These are phyloP conservation scores for Conops quadrifasciatus DNA, from an alignment of 2,888 invertebrate species.

Conservation along the genomic window DNA sequence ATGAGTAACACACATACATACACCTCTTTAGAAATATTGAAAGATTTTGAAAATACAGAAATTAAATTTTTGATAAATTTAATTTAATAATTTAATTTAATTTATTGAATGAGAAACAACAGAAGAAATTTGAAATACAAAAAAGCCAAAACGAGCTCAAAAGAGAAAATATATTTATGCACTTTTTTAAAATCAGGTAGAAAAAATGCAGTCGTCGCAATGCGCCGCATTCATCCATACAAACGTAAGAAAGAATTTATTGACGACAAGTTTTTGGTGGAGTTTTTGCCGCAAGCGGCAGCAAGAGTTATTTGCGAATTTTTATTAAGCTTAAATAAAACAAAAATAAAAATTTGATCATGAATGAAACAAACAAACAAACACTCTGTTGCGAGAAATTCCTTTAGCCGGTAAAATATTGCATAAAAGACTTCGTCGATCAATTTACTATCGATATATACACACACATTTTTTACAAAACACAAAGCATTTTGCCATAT, in stretches of 20 bases:
- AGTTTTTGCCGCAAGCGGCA: background rate
- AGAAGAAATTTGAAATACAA: slow-evolving; percentile 41
- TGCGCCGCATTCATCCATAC: slow-evolving; percentile 53
- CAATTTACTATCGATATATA: slow-evolving; percentile 16
- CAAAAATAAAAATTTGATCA: background rate
- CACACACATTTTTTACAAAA: slow-evolving; percentile 22
- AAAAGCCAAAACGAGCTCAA: too few relatives aligned
- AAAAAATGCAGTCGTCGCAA: slow-evolving; percentile 30
- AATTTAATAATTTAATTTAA: slow-evolving; percentile 45
- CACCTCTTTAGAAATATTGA: slow-evolving; percentile 28
- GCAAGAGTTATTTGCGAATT: background rate
- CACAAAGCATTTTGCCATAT: slow-evolving; percentile 13
- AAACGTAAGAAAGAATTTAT: slow-evolving; percentile 35
- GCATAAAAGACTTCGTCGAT: slow-evolving; percentile 28
- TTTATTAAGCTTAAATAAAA: background rate
- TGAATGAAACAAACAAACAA: too few relatives aligned
- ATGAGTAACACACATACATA: slow-evolving; percentile 48
- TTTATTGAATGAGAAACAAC: slow-evolving; percentile 47
- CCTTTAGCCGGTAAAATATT: slow-evolving; percentile 20
- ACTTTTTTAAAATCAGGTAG: too few relatives aligned
- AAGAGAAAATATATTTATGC: too few relatives aligned
- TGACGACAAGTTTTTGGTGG: slow-evolving; percentile 27
- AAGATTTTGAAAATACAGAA: slow-evolving; percentile 25
- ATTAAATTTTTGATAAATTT: slow-evolving; percentile 40
- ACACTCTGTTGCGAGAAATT: slow-evolving; percentile 4